Evolutionary conservation across 2,113 vertebrate species (phyloP), one percentile per base, ranked within the genome.

Genomic region (Protomyctophum bolini): DNA sequence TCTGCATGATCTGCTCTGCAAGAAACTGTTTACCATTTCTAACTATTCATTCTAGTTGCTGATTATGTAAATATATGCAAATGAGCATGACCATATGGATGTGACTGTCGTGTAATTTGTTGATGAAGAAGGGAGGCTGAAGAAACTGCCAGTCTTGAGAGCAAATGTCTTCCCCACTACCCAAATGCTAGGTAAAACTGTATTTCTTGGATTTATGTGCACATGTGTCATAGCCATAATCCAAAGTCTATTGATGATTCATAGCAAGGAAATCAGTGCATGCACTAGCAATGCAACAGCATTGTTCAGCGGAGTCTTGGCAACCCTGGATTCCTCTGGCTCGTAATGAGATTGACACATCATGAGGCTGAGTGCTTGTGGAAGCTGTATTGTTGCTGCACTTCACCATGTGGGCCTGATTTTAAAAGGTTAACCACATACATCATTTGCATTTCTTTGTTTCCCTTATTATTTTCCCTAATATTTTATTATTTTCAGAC

Each of bases 31-130:
- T 79, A 86, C 33, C 51, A n/a, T 77, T 63, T 58, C 58, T 60
- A 74, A 78, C 72, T 41, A 70, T 58, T 62, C 72, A 72, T 21
- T 52, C 55, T 73, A 70, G 76, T 68, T 87, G 79, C 71, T 83
- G 79, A 71, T 86, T 85, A 82, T 86, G 82, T 66, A 74, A 84
- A 88, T 84, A 61, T 77, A 81, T 75, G 52, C 64, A 86, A 64
- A 66, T 64, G 60, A 48, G 63, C 8, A 7, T 68, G 78, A 69
- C 72, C 70, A 68, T 70, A 66, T 73, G 77, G 70, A 79, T 57
- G 56, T 77, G 77, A 78, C 81, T 76, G 54, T 52, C 47, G 59
- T 73, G 80, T 63, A 83, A 74, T 76, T 69, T 69, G 80, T 58
- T 81, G 61, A 56, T 57, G 12, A 73, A 70, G 21, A 21, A 21